phyloP scores from a whole-genome alignment of 2,797 vertebrate genomes.

The Myotis myotis region DNA sequence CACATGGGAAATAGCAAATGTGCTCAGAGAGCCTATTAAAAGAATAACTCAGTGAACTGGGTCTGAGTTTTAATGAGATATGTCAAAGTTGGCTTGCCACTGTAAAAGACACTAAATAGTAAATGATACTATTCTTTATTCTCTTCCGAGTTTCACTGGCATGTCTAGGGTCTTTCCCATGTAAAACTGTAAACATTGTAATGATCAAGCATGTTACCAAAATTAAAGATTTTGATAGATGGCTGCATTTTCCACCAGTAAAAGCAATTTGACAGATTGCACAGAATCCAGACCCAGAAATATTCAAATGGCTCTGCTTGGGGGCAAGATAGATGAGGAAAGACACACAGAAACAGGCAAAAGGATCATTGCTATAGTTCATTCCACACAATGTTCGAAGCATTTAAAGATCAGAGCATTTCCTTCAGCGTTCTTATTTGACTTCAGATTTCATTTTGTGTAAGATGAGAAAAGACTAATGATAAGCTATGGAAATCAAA shows the following conservation, averaged over 20 bases:
- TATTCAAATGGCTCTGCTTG: neutral
- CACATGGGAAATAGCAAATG: neutral
- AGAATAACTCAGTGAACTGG: neutral
- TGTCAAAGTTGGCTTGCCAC: neutral
- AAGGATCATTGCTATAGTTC: neutral
- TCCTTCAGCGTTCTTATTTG: slow-evolving; percentile 7
- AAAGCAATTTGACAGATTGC: neutral
- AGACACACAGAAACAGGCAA: neutral
- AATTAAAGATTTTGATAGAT: fast-evolving
- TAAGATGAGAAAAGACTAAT: slow-evolving; percentile 26
- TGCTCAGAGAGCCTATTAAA: neutral
- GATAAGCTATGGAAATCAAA: slow-evolving; percentile 40
- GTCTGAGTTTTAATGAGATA: neutral
- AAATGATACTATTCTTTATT: slow-evolving; percentile 73
- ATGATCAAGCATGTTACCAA: neutral
- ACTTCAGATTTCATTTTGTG: slow-evolving; percentile 45
- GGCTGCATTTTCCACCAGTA: neutral
- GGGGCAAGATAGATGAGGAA: neutral
- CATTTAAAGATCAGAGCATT: neutral
- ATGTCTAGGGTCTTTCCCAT: slow-evolving; percentile 47
- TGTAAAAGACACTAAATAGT: neutral
- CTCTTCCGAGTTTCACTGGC: slow-evolving; percentile 59
- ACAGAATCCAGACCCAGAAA: neutral
- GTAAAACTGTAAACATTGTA: slow-evolving; percentile 40
- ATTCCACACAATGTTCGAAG: neutral